A percentile compares a stretch with the other conserved stretches of the same genome.
phyloP scores from a whole-genome alignment of 2,888 invertebrate genomes.

The Melinaea marsaeus region DNA sequence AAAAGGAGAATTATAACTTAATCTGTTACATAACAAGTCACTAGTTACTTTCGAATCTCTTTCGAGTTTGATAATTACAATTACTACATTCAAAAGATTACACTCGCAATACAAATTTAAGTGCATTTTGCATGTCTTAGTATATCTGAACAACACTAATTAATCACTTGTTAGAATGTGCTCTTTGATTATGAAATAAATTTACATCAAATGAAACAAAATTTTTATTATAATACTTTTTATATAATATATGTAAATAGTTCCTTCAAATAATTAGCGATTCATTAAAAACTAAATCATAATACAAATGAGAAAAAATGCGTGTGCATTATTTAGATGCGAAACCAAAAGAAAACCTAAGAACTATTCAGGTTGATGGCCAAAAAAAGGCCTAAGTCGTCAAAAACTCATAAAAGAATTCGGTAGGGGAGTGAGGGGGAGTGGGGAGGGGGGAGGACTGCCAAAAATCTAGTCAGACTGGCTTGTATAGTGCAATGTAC shows the following conservation, averaged over 20 bases:
- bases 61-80: not conserved
- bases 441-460: conserved; percentile 40
- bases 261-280: too few species aligned
- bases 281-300: too few species aligned
- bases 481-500: conserved; percentile 75
- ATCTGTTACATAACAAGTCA: conserved; percentile 18
- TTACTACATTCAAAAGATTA: too few species aligned
- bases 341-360: conserved; percentile 6
- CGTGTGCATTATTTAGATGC: not conserved
- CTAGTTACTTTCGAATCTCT: conserved; percentile 18
- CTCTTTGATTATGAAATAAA: too few species aligned
- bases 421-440: conserved; percentile 35
- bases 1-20: conserved; percentile 24
- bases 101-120: not conserved
- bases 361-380: conserved; percentile 10
- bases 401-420: conserved; percentile 56
- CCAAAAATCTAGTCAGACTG: conserved; percentile 79
- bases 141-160: too few species aligned
- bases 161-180: too few species aligned
- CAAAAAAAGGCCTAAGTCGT: conserved; percentile 51
- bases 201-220: not conserved
- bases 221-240: conserved; percentile 10
- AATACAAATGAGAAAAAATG: too few species aligned
- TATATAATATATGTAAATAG: too few species aligned
- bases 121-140: not conserved